These are phyloP conservation scores for Drosophila yooni DNA, from an alignment of 2,888 invertebrate genomes.

Conservation along the genomic window DNA sequence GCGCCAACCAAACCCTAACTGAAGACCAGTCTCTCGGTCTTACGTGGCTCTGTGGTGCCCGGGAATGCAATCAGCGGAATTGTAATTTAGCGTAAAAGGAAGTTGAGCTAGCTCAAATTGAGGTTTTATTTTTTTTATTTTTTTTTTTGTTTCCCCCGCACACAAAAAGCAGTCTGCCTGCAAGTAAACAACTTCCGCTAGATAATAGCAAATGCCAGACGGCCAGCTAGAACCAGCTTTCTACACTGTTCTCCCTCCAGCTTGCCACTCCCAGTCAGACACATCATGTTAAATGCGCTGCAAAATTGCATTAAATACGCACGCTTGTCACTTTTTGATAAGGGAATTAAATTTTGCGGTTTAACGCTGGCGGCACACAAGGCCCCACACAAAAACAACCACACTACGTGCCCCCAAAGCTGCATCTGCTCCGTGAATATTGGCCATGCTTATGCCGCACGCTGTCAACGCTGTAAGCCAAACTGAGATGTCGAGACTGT, in stretches of 20 bases:
- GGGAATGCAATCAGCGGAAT: constrained; percentile 84
- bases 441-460: constrained; percentile 70
- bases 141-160: constrained; percentile 14
- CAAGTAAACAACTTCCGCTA: constrained; percentile 76
- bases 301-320: constrained; percentile 85
- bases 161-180: constrained; percentile 52
- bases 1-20: constrained; percentile 13
- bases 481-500: constrained; percentile 63
- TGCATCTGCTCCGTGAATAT: constrained; percentile 30
- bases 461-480: constrained; percentile 73
- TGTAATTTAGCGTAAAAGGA: constrained; percentile 84
- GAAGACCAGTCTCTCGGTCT: constrained; percentile 18
- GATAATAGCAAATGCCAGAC: constrained; percentile 70
- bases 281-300: constrained; percentile 83
- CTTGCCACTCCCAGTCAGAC: constrained; percentile 29
- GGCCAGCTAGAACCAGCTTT: constrained; percentile 35
- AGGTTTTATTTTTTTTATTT: constrained; percentile 39
- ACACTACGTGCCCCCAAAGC: constrained; percentile 5
- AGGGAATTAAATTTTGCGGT: constrained; percentile 85
- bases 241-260: not conserved
- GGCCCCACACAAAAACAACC: constrained; percentile 9
- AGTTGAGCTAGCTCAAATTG: constrained; percentile 72
- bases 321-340: constrained; percentile 85
- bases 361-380: constrained; percentile 73
- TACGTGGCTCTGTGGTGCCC: constrained; percentile 24